Base-by-base conservation (phyloP, 2,113 vertebrate genomes). In the Coturnix japonica region DNA sequence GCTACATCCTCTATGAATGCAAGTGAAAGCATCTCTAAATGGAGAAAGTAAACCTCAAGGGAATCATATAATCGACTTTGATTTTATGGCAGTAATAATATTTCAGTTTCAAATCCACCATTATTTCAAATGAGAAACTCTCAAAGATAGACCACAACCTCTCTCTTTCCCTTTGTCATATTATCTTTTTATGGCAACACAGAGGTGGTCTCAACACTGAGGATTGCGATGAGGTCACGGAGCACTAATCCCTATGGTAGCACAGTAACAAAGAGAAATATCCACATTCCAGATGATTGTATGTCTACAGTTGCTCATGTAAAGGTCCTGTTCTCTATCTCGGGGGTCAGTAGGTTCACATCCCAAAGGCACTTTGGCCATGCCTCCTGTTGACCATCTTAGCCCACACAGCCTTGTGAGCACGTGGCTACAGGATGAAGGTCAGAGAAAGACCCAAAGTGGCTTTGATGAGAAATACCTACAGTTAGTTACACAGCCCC, bases 391-490 rank as follows among this genome's bases (percentile, higher is more conserved):
- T 11, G 16, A 7, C 41, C 44, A n/a, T 56, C 18, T 81, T 22
- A 74, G 51, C 43, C 41, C 33, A 11, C 13, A 28, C 41, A 89
- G 28, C 70, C 33, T 49, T 70, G 77, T 10, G 33, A 73, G 49
- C 23, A 30, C 8, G 57, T n/a, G n/a, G n/a, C 6, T 78, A 41
- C 4, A 26, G 51, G 61, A 70, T 19, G 59, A 69, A 82, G 47
- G 44, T 39, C 30, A 67, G 54, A 80, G 49, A 69, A 76, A 80
- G 53, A 37, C 5, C 4, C 44, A 33, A 21, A 72, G 46, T 21
- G 35, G n/a, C 57, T 87, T 70, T 66, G 49, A 37, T 63, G 74
- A 85, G 70, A 66, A 88, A 93, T 26, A n/a, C 70, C 86, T 70
- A 57, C 61, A 67, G 8, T 64, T 61, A 67, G 7, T 64, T 61